phyloP scores from a whole-genome alignment of 2,888 invertebrate species.

The Pyrrhia umbra region DNA sequence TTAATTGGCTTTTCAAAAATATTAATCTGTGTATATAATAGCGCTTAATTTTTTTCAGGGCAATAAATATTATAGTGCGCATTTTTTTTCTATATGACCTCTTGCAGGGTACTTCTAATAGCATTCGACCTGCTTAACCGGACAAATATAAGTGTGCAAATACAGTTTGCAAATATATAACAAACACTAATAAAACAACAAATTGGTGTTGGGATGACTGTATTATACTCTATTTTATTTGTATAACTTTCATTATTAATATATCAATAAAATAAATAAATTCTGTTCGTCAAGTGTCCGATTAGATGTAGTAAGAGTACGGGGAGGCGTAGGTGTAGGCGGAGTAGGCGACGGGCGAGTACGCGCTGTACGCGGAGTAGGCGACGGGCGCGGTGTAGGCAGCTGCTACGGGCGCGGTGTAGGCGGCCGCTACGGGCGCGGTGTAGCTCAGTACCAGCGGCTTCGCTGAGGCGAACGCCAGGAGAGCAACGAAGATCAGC shows the following conservation, averaged over 20 bases:
- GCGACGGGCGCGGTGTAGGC: constrained; percentile 79
- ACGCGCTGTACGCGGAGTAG: constrained; percentile 78
- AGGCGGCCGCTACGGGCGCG: constrained; percentile 71
- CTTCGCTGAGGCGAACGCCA: constrained; percentile 81
- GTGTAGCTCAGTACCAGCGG: constrained; percentile 72
- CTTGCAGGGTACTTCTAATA: too few relatives aligned
- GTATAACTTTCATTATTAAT: constrained; percentile 62
- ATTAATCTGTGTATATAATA: too few relatives aligned
- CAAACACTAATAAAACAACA: constrained; percentile 28
- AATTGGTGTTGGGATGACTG: constrained; percentile 43
- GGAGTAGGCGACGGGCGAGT: constrained; percentile 73
- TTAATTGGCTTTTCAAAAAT: too few relatives aligned
- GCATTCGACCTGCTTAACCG: too few relatives aligned
- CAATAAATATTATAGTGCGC: too few relatives aligned
- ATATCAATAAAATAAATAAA: constrained; percentile 22
- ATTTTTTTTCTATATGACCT: too few relatives aligned
- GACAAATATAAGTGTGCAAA: too few relatives aligned
- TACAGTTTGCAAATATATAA: background rate
- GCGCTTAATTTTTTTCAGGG: too few relatives aligned
- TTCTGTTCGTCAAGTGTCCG: constrained; percentile 9
- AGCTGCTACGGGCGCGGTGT: constrained; percentile 73
- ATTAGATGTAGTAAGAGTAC: constrained; percentile 73
- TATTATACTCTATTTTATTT: constrained; percentile 45
- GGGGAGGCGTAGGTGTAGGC: constrained; percentile 76
- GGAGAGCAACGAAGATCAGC: constrained; percentile 89